These are phyloP conservation scores for Camelus dromedarius DNA, from an alignment of 2,113 vertebrate genomes.

Conservation along the genomic window DNA sequence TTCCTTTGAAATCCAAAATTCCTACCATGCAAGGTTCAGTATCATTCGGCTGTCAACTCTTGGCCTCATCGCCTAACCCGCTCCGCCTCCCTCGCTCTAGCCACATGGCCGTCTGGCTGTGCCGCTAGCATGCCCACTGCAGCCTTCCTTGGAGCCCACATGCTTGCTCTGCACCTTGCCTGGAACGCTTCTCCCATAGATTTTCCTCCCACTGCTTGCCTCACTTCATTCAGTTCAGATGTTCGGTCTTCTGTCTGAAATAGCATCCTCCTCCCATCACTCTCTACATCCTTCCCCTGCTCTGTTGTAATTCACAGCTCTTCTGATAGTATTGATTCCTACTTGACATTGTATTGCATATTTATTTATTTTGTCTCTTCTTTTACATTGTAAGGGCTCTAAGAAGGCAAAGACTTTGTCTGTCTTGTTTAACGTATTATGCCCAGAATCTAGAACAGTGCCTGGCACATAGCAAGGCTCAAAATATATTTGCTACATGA, in stretches of 20 bases:
- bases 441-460: not conserved
- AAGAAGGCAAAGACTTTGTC: not conserved
- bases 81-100: not conserved
- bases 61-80: accelerated
- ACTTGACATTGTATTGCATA: not conserved
- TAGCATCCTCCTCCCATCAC: not conserved
- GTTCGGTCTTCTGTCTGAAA: not conserved
- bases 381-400: not conserved
- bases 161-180: not conserved
- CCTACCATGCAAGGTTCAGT: accelerated
- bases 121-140: too few species aligned
- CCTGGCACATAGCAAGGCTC: not conserved
- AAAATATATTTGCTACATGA: not conserved
- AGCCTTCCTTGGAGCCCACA: too few species aligned
- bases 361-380: not conserved
- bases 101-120: not conserved
- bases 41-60: not conserved
- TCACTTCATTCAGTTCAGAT: not conserved
- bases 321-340: not conserved
- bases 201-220: not conserved
- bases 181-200: not conserved
- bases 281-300: not conserved
- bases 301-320: not conserved
- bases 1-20: not conserved
- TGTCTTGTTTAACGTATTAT: not conserved